A percentile compares a stretch with the other conserved stretches of the same genome.
Evolutionary conservation across 2,888 invertebrate genomes (phyloP).

Genomic region (Lycocerus yunnanus): DNA sequence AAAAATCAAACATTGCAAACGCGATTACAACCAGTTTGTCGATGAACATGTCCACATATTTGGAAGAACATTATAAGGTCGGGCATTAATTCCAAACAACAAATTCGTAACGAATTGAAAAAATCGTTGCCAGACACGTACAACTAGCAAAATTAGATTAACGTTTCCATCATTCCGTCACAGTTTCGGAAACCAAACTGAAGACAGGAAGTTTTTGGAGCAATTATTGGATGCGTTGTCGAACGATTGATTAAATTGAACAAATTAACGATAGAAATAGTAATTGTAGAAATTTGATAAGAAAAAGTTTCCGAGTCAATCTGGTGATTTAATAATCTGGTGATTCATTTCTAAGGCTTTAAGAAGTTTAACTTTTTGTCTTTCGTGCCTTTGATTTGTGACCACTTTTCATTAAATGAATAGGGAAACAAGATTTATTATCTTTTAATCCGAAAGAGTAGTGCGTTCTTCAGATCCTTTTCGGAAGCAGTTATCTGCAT

Average conservation of each 20-base stretch:
- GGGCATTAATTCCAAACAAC: neutral
- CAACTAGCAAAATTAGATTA: neutral
- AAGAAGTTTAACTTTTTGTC: neutral
- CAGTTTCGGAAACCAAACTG: neutral
- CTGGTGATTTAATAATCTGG: neutral
- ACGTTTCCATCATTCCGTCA: neutral
- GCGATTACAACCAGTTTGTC: too few relatives aligned
- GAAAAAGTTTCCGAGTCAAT: neutral
- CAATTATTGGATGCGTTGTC: neutral
- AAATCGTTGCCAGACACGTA: neutral
- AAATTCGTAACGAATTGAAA: neutral
- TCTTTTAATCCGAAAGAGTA: neutral
- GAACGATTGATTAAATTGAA: neutral
- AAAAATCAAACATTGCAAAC: too few relatives aligned
- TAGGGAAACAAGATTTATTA: neutral
- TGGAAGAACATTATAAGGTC: neutral
- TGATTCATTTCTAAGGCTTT: neutral
- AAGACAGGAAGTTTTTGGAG: neutral
- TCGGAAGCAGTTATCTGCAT: neutral
- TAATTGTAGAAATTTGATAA: neutral
- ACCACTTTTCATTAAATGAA: neutral
- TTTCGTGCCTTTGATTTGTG: neutral
- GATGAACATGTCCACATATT: too few relatives aligned
- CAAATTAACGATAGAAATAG: neutral
- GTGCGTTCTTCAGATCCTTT: neutral